These are phyloP conservation scores for Phymorhynchus buccinoides DNA, from an alignment of 1,140 invertebrate genomes.

Conservation along the genomic window DNA sequence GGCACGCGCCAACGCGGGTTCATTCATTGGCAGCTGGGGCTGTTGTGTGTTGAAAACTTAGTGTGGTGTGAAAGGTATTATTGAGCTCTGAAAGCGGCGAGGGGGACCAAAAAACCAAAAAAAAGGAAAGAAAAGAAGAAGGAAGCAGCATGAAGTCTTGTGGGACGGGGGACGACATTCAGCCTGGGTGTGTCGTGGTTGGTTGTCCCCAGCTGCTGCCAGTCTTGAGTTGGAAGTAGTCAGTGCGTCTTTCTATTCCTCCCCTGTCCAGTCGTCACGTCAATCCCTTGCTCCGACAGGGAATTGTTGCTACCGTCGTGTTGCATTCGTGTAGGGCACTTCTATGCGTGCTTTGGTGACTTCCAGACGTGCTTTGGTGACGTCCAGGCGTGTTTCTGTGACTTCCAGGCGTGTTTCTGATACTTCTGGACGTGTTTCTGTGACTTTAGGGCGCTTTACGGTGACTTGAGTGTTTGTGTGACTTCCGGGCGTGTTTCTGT, in stretches of 20 bases:
- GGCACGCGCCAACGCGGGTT: background rate
- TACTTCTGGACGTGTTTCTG: too few relatives aligned
- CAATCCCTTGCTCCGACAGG: background rate
- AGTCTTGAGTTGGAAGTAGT: background rate
- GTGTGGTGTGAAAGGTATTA: background rate
- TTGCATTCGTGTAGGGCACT: too few relatives aligned
- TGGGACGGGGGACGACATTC: background rate
- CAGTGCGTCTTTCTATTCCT: background rate
- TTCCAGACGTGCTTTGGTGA: too few relatives aligned
- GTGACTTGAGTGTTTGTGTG: background rate
- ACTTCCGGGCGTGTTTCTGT: background rate
- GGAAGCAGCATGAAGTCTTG: background rate
- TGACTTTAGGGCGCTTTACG: too few relatives aligned
- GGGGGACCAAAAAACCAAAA: background rate
- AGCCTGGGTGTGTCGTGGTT: background rate
- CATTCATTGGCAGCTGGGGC: background rate
- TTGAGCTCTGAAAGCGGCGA: background rate
- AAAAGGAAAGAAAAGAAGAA: background rate
- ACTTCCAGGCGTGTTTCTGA: too few relatives aligned
- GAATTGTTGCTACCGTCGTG: background rate
- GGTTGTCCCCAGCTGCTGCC: background rate
- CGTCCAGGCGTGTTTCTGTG: too few relatives aligned
- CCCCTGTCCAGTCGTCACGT: background rate
- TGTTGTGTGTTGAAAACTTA: background rate
- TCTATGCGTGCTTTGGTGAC: too few relatives aligned